Base-by-base conservation (phyloP, 2,888 invertebrate genomes). In the Glomeris marginata region DNA sequence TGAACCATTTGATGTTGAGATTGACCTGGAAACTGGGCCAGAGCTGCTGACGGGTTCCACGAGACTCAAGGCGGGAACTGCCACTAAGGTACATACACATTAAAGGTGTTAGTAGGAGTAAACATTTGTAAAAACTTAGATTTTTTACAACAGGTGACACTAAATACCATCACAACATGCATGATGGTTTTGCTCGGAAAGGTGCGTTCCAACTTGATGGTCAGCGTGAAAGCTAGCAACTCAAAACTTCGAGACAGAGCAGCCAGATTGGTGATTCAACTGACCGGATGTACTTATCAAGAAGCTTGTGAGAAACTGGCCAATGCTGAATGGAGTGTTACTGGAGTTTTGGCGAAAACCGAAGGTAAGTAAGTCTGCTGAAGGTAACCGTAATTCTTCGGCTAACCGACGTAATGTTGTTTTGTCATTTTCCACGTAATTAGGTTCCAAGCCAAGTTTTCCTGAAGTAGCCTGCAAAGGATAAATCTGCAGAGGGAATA, bases 1-100 rank as follows among this genome's bases (percentile, higher is more conserved):
- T 8, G 28, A 28, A 28, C 28, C 28, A 8, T 40, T 44, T 10
- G 51, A 55, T 15, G 22, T 22, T 22, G 33, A 55, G 22, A 45
- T 56, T 33, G 49, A 37, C 5, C 35, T 51, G 3, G 35, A 11
- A 15, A 44, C 49, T 2, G 56, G 57, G 5, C 66, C 67, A 1
- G 67, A 68, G 47, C 62, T 66, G 2, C 62, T 68, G 21, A 62
- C 66, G 10, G 68, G 68, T 2, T 67, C 66, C 2, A 64, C 63
- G 48, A 55, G 68, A 35, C 64, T 68, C 64, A 68, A 68, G 55
- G 59, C 64, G 41, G 68, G 67, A 3, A 61, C 63, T 2, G 63
- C 66, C 2, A 67, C 66, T 3, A 67, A 65, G 52, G 28, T 28
- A 28, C 28, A 8, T 28, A 28, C 3, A 28, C 3, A 8, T 28